Base-by-base conservation (phyloP, 2,888 invertebrate genomes). In the Latheticus oryzae region DNA sequence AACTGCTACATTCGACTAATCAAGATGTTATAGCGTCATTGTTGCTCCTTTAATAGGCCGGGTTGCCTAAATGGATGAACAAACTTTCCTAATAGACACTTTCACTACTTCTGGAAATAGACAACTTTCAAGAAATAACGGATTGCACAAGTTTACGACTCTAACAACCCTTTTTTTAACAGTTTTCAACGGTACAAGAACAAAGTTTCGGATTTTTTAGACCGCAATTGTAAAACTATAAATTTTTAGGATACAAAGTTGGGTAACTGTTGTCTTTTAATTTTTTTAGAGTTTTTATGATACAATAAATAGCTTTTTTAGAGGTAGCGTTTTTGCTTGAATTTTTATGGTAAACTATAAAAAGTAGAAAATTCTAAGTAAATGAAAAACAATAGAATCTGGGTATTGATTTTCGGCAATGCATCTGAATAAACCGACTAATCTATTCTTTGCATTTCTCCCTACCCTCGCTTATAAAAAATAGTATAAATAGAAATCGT, bases 11-110 rank as follows among this genome's bases (percentile, higher is more conserved):
- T 38, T 53, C 53, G 24, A 54, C 59, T 61, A 61, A 63, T 61
- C 55, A 58, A 48, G 52, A 61, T 63, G 61, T 63, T 61, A 61
- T 61, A 58, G 58, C 61, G 51, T 50, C 63, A 58, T 57, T 54
- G 38, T 50, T 50, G 50, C 17, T 23, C 50, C 50, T 42, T 40
- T 52, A 52, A 52, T 52, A 42, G 52, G 42, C 52, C 52, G 52
- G 28, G 42, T 43, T 45, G 33, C 24, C n/a, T 24, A 45, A 53
- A 53, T 35, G 13, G 37, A 9, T n/a, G 19, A 3, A n/a, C 45
- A 32, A 45, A 42, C 30, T 45, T 45, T 35, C 15, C 24, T 43
- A 19, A 30, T 15, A 24, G 12, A 17, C 17, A 53, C 54, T 47
- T 45, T 54, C 30, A 37, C 52, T 54, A 5, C 26, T 54, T 21